A percentile compares a stretch with the other conserved stretches of the same genome.
Conservation (phyloP, 2,888 invertebrate genomes). For the Hyles lineata region DNA sequence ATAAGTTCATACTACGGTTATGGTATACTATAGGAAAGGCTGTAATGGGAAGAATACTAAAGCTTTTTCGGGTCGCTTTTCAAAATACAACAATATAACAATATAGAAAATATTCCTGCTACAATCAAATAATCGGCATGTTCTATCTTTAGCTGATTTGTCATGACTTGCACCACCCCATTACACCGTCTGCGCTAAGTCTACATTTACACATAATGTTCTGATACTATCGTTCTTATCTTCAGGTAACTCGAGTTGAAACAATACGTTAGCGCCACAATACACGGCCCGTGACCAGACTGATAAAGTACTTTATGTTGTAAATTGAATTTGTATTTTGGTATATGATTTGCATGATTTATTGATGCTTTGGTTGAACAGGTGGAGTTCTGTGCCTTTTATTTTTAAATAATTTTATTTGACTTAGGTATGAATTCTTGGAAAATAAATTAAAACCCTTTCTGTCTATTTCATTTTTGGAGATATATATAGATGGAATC, state of each 20-base stretch:
- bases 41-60: too few relatives aligned
- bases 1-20: too few relatives aligned
- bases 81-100: too few relatives aligned
- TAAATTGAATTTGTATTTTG: background rate
- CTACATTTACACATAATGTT: slow-evolving; percentile 37
- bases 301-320: background rate
- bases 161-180: slow-evolving; percentile 42
- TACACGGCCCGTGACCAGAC: slow-evolving; percentile 11
- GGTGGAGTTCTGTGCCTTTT: too few relatives aligned
- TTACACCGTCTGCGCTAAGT: slow-evolving; percentile 42
- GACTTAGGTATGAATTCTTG: too few relatives aligned
- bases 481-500: too few relatives aligned
- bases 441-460: too few relatives aligned
- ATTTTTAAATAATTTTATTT: too few relatives aligned
- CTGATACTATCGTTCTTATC: slow-evolving; percentile 14
- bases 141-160: background rate
- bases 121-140: background rate
- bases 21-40: too few relatives aligned
- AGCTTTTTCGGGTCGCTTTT: too few relatives aligned
- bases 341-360: background rate
- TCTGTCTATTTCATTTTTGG: too few relatives aligned
- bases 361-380: background rate
- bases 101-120: background rate
- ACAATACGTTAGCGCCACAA: slow-evolving; percentile 24
- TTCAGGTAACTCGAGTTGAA: slow-evolving; percentile 12